Evolutionary conservation across 2,113 vertebrate genomes (phyloP).

Genomic region (Australoheros scitulus): DNA sequence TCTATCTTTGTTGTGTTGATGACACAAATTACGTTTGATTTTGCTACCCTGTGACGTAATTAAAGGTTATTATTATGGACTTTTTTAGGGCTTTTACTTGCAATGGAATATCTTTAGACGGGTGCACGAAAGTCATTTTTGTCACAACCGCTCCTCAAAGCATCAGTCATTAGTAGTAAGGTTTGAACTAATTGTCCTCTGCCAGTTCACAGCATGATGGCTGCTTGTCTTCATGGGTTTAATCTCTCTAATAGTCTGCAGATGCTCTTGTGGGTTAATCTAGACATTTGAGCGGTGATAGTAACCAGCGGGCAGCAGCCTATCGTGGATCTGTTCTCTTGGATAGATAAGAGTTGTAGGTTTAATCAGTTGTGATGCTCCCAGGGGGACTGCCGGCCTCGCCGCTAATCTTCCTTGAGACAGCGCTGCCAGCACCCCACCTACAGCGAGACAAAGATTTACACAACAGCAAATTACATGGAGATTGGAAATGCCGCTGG

Average conservation of each 20-base stretch:
- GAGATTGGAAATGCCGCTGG: conserved; percentile 3
- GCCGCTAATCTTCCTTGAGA: conserved; percentile 36
- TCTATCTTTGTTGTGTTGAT: not conserved
- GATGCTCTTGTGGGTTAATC: conserved; percentile 37
- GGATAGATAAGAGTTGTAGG: conserved; percentile 48
- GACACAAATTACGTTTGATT: not conserved
- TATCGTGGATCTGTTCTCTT: conserved; percentile 27
- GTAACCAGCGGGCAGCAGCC: conserved; percentile 27
- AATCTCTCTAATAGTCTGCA: conserved; percentile 22
- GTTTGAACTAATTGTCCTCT: conserved; percentile 5
- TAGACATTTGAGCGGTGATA: conserved; percentile 19
- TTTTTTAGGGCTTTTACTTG: not conserved
- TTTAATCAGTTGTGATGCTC: conserved; percentile 59
- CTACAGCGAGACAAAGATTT: conserved; percentile 41
- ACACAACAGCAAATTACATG: conserved; percentile 41
- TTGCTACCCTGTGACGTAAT: not conserved
- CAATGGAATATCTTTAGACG: not conserved
- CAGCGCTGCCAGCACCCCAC: conserved; percentile 22
- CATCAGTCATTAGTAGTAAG: not conserved
- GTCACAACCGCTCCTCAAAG: not conserved
- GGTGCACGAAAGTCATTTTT: not conserved
- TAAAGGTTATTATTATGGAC: not conserved
- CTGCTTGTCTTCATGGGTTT: conserved; percentile 6
- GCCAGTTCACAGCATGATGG: not conserved
- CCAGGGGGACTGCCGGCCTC: conserved; percentile 19